Conservation (phyloP, 2,888 invertebrate species). For the Podabrus alpinus region DNA sequence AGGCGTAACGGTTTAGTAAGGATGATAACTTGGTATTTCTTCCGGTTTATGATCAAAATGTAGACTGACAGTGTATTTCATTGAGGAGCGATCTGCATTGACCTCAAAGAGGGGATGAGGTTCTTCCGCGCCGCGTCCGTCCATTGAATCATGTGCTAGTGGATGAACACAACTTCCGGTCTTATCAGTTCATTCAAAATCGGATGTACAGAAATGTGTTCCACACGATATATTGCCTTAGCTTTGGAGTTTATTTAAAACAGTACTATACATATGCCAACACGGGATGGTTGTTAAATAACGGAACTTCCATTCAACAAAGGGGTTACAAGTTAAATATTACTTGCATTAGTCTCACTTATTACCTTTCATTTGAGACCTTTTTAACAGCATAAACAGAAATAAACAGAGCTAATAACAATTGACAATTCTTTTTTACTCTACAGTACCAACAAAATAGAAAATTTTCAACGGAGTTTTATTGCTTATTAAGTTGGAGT, state of each 20-base stretch:
- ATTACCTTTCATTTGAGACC: slow-evolving; percentile 5
- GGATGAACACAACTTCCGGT: slow-evolving; percentile 42
- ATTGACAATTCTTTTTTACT: neutral
- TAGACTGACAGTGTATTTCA: slow-evolving; percentile 31
- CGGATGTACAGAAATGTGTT: slow-evolving; percentile 44
- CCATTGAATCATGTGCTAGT: slow-evolving; percentile 41
- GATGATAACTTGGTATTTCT: slow-evolving; percentile 1
- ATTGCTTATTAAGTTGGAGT: too few species aligned
- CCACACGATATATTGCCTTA: slow-evolving; percentile 33
- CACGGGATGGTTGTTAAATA: slow-evolving; percentile 4
- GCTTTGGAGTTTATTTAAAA: slow-evolving; percentile 15
- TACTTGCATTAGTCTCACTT: slow-evolving; percentile 5
- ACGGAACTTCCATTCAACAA: neutral
- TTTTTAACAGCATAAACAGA: neutral
- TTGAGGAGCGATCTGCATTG: slow-evolving; percentile 33
- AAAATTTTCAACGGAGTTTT: neutral
- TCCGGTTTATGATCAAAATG: slow-evolving; percentile 27
- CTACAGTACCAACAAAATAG: neutral
- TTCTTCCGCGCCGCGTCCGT: slow-evolving; percentile 41
- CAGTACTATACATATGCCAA: slow-evolving; percentile 9
- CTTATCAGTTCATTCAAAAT: slow-evolving; percentile 44
- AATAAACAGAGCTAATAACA: neutral
- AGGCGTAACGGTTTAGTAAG: neutral
- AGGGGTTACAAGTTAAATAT: neutral
- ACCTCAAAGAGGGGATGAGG: slow-evolving; percentile 30